Percentiles rank a stretch among this genome's conserved stretches.
phyloP scores from a whole-genome alignment of 2,888 invertebrate genomes.

The Octonoba sinensis region DNA sequence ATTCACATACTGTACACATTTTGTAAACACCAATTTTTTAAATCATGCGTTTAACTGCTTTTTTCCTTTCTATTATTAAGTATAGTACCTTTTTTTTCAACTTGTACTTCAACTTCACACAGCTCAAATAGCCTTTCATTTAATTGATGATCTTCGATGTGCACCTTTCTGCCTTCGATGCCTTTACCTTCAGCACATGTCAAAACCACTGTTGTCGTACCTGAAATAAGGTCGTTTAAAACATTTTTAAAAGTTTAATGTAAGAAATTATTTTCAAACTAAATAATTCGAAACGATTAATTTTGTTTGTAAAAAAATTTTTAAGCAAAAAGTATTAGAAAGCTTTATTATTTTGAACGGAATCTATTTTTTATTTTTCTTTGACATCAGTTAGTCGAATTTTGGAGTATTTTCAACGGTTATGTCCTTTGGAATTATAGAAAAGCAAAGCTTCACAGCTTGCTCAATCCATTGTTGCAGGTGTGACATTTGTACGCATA shows the following conservation, averaged over 20 bases:
- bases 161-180: slow-evolving; percentile 68
- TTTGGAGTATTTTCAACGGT: too few relatives aligned
- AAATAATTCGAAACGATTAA: not conserved
- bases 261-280: not conserved
- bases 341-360: not conserved
- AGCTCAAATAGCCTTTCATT: slow-evolving; percentile 69
- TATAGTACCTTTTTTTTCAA: slow-evolving; percentile 68
- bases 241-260: not conserved
- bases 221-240: not conserved
- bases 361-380: not conserved
- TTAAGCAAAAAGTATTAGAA: not conserved
- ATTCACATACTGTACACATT: too few relatives aligned
- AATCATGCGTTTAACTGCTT: too few relatives aligned
- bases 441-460: too few relatives aligned
- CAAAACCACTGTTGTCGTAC: slow-evolving; percentile 66
- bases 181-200: slow-evolving; percentile 69
- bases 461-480: too few relatives aligned
- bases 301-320: not conserved
- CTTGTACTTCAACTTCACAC: slow-evolving; percentile 70
- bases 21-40: too few relatives aligned
- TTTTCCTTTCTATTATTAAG: too few relatives aligned
- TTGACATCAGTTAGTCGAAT: not conserved
- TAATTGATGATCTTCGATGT: slow-evolving; percentile 69
- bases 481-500: too few relatives aligned
- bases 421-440: too few relatives aligned